Evolutionary conservation across 2,797 vertebrate genomes (phyloP).

Genomic region (Halcyon leucocephala): DNA sequence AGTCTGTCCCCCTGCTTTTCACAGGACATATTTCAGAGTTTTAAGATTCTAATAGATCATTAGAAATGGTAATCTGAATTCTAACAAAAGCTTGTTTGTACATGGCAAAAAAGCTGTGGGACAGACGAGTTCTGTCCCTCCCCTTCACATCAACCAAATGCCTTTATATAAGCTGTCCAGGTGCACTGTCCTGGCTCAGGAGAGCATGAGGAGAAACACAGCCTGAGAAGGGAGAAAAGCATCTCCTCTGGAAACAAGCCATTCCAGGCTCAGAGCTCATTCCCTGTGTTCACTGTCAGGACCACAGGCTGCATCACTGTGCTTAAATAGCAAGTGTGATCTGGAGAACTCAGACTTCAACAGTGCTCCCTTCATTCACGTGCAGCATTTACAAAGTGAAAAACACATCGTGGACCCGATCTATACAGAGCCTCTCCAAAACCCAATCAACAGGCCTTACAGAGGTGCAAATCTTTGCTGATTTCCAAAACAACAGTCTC

Average conservation of each 20-base stretch:
- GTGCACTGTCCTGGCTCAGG: background rate
- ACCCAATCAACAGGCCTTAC: background rate
- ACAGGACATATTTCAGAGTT: background rate
- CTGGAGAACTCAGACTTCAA: background rate
- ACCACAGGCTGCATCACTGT: background rate
- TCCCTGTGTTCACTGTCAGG: rapidly evolving
- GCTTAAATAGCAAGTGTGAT: background rate
- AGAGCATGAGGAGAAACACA: background rate
- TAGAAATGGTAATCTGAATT: background rate
- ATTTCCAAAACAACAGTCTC: background rate
- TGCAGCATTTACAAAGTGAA: background rate
- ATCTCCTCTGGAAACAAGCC: background rate
- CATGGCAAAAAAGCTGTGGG: background rate
- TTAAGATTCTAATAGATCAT: background rate
- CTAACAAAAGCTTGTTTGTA: background rate
- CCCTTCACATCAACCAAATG: background rate
- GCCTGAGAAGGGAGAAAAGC: background rate
- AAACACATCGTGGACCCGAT: background rate
- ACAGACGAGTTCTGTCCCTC: background rate
- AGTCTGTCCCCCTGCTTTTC: background rate
- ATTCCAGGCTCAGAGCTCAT: background rate
- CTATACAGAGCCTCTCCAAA: background rate
- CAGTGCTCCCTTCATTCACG: background rate
- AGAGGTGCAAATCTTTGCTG: background rate
- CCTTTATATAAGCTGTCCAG: background rate